phyloP scores from a whole-genome alignment of 2,888 invertebrate species.

The Tenthredo notha region DNA sequence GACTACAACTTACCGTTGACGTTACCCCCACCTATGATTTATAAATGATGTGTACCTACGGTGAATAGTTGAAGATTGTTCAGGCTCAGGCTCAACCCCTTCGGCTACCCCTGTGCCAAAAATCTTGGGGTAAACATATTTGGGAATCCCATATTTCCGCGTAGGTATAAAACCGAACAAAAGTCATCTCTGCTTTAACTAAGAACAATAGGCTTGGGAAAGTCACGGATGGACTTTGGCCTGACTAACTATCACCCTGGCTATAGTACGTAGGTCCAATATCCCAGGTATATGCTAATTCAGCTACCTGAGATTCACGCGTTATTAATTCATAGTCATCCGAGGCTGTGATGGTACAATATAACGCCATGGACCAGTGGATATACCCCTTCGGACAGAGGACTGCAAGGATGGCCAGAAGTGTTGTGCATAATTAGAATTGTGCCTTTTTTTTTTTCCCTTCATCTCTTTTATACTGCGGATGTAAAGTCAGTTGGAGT shows the following conservation, averaged over 20 bases:
- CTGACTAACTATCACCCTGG: not conserved
- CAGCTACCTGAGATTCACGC: constrained; percentile 47
- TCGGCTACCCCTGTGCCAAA: constrained; percentile 23
- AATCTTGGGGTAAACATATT: constrained; percentile 35
- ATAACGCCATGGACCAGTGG: constrained; percentile 30
- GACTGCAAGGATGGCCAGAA: constrained; percentile 34
- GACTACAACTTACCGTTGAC: constrained; percentile 48
- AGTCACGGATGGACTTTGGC: constrained; percentile 39
- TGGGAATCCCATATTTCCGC: constrained; percentile 45
- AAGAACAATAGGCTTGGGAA: constrained; percentile 50
- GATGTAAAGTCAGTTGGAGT: constrained; percentile 44
- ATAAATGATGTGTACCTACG: not conserved
- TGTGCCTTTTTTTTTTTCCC: constrained; percentile 32
- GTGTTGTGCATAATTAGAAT: constrained; percentile 53
- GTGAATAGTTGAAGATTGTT: not conserved
- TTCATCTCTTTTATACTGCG: constrained; percentile 6
- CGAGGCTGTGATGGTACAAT: constrained; percentile 46
- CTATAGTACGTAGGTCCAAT: not conserved
- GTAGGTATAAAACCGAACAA: not conserved
- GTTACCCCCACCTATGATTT: constrained; percentile 14
- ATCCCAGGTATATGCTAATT: constrained; percentile 51
- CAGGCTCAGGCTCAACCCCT: not conserved
- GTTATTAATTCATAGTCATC: constrained; percentile 52
- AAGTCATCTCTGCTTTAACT: constrained; percentile 19
- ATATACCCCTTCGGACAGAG: constrained; percentile 43